Percentiles rank a stretch among this genome's conserved stretches.
phyloP scores from a whole-genome alignment of 2,888 invertebrate species.

The Sialis lutaria region DNA sequence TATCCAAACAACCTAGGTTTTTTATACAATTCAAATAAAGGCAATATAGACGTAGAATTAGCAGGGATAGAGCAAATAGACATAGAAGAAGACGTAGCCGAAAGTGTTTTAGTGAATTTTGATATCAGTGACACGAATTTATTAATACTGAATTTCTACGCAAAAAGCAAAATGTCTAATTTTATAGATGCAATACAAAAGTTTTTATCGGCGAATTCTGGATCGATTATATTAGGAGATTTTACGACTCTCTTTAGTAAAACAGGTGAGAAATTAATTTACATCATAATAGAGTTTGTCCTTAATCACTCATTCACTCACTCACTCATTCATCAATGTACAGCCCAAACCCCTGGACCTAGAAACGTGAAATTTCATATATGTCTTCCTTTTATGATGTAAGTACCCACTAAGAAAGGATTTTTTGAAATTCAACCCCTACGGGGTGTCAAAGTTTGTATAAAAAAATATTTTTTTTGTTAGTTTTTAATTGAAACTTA shows the following conservation, averaged over 20 bases:
- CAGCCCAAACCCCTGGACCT: too few species aligned
- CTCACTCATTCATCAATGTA: too few species aligned
- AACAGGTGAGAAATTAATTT: conserved; percentile 12
- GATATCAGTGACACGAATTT: conserved; percentile 30
- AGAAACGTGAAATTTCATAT: too few species aligned
- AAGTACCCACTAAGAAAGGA: too few species aligned
- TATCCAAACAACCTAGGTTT: conserved; percentile 22
- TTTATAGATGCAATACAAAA: background rate
- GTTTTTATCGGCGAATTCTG: conserved; percentile 13
- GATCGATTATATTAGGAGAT: conserved; percentile 20
- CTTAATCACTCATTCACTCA: too few species aligned
- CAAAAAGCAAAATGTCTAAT: conserved; percentile 2
- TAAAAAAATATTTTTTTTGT: too few species aligned
- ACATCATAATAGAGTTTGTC: too few species aligned
- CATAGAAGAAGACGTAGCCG: background rate
- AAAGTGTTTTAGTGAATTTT: conserved; percentile 26
- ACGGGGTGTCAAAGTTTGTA: too few species aligned
- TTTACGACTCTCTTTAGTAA: conserved; percentile 15
- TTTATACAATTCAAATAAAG: conserved; percentile 25
- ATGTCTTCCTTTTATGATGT: too few species aligned
- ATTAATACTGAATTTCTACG: conserved; percentile 27
- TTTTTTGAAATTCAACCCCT: too few species aligned
- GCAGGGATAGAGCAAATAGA: background rate
- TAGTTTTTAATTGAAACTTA: too few species aligned
- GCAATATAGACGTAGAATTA: conserved; percentile 10